A percentile compares a stretch with the other conserved stretches of the same genome.
Conservation (phyloP, 2,797 vertebrate species). For the Galaxias olidus region DNA sequence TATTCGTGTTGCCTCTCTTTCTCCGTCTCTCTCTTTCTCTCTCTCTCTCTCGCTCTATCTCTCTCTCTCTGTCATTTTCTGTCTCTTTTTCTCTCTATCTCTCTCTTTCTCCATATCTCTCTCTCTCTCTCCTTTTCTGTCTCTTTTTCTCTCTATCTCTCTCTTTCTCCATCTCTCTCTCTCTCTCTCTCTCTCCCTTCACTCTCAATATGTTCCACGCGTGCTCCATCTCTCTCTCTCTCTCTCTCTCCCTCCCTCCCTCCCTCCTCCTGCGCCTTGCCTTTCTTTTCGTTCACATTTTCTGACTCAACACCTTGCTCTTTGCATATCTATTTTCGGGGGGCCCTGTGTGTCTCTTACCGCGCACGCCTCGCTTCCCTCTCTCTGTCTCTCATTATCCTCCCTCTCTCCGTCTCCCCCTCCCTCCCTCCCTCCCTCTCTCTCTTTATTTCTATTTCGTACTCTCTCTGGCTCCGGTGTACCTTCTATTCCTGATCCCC, state of each 20-base stretch:
- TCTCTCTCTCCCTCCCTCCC: constrained; percentile 32
- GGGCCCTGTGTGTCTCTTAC: constrained; percentile 37
- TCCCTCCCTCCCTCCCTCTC: constrained; percentile 65
- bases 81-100: constrained; percentile 36
- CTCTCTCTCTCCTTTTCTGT: constrained; percentile 62
- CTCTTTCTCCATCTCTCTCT: constrained; percentile 25
- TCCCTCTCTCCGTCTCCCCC: constrained; percentile 26
- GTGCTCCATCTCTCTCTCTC: constrained; percentile 35
- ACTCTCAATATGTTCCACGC: constrained; percentile 21
- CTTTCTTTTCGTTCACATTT: constrained; percentile 52
- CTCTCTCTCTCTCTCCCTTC: constrained; percentile 14
- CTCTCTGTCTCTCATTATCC: constrained; percentile 19
- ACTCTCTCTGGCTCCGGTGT: constrained; percentile 33
- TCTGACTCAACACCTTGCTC: constrained; percentile 79
- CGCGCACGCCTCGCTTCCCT: constrained; percentile 69
- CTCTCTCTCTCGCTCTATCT: constrained; percentile 21
- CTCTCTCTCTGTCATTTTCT: constrained; percentile 37
- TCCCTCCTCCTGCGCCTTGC: constrained; percentile 1
- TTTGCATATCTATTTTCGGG: constrained; percentile 60
- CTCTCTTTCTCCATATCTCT: constrained; percentile 34
- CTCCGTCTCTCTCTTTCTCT: constrained; percentile 24
- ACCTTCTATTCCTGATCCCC: constrained; percentile 35
- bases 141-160: constrained; percentile 59
- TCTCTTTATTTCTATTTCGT: constrained; percentile 56
- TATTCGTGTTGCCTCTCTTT: constrained; percentile 49